Evolutionary conservation across 2,797 vertebrate genomes (phyloP).

Genomic region (Arrhamphus sclerolepis): DNA sequence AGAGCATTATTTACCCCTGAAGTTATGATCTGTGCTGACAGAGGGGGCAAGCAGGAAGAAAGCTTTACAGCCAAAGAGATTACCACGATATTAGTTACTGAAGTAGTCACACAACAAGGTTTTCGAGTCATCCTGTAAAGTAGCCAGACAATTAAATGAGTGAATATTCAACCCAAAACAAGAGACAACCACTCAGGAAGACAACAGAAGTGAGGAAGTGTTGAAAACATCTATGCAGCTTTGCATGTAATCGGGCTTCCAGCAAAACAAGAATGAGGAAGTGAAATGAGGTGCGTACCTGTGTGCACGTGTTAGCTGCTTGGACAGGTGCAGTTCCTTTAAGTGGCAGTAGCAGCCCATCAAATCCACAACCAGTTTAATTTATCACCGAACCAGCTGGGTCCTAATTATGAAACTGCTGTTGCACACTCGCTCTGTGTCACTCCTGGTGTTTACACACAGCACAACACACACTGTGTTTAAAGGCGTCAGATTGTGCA

Average conservation of each 20-base stretch:
- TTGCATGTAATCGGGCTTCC: not conserved
- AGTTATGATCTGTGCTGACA: conserved; percentile 37
- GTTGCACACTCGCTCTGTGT: not conserved
- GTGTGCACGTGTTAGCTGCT: not conserved
- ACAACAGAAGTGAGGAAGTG: not conserved
- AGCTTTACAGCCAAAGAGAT: conserved; percentile 9
- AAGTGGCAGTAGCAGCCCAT: conserved; percentile 45
- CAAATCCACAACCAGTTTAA: conserved; percentile 45
- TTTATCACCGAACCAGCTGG: conserved; percentile 46
- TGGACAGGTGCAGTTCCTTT: conserved; percentile 39
- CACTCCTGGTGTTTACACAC: not conserved
- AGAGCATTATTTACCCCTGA: conserved; percentile 40
- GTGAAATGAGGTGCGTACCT: not conserved
- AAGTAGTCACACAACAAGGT: conserved; percentile 3
- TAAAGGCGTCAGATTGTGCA: not conserved
- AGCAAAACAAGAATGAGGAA: conserved; percentile 11
- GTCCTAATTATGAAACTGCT: conserved; percentile 32
- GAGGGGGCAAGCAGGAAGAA: conserved; percentile 23
- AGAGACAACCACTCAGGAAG: not conserved
- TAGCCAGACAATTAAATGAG: not conserved
- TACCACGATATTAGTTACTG: conserved; percentile 1
- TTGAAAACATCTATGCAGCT: not conserved
- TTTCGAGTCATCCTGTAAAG: not conserved
- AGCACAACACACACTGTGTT: not conserved
- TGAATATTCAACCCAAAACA: not conserved